Evolutionary conservation across 2,888 invertebrate genomes (phyloP).

Genomic region (Trichogramma dendrolimi): DNA sequence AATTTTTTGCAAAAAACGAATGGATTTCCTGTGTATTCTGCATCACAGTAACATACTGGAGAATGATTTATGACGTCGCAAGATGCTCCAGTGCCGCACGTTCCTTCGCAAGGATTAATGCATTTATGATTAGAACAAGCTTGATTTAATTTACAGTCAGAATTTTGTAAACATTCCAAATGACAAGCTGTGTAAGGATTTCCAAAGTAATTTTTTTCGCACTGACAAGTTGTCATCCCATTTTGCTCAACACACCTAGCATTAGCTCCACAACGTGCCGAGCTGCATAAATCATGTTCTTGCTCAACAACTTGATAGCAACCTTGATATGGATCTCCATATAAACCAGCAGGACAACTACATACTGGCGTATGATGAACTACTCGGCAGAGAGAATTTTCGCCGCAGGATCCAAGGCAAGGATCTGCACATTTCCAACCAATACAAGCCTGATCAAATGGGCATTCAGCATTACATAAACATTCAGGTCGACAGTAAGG

Average conservation of each 20-base stretch:
- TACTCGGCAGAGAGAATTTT: conserved; percentile 72
- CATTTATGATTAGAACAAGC: conserved; percentile 58
- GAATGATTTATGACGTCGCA: conserved; percentile 74
- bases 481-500: conserved; percentile 80
- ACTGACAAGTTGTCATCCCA: conserved; percentile 67
- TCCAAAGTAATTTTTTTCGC: conserved; percentile 71
- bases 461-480: conserved; percentile 74
- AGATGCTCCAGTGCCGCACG: conserved; percentile 69
- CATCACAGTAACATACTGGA: conserved; percentile 72
- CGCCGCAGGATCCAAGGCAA: conserved; percentile 70
- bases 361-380: conserved; percentile 77
- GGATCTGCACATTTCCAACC: conserved; percentile 67
- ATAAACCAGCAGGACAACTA: conserved; percentile 73
- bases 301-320: conserved; percentile 53
- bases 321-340: conserved; percentile 77
- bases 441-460: conserved; percentile 70
- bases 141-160: conserved; percentile 52
- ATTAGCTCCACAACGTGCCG: conserved; percentile 75
- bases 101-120: conserved; percentile 59
- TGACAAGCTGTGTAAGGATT: conserved; percentile 75
- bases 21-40: conserved; percentile 64
- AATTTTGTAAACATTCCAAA: conserved; percentile 78
- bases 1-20: conserved; percentile 51
- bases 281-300: conserved; percentile 64
- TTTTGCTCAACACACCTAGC: conserved; percentile 70